These are phyloP conservation scores for Trypoxylus dichotomus DNA, from an alignment of 1,140 invertebrate genomes.

Conservation along the genomic window DNA sequence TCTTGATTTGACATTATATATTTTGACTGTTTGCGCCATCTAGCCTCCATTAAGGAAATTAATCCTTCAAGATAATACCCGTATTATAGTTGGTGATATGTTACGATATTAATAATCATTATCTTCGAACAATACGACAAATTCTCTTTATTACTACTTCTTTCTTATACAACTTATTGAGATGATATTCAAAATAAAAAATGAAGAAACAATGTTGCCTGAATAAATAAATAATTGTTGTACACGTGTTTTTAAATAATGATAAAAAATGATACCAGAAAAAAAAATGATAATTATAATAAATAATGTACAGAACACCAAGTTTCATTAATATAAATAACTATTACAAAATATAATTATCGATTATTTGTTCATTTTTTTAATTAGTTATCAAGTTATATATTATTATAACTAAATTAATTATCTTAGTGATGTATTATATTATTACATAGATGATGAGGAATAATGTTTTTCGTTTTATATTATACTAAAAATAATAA, in stretches of 20 bases:
- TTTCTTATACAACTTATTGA: constrained; percentile 14
- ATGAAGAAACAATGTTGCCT: constrained; percentile 28
- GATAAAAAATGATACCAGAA: constrained; percentile 13
- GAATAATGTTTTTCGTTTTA: constrained; percentile 19
- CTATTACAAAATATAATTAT: constrained; percentile 10
- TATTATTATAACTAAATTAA: constrained; percentile 21
- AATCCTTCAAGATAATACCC: no score
- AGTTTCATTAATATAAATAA: constrained; percentile 26
- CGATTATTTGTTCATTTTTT: neutral
- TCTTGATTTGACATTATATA: no score
- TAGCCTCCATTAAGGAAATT: no score
- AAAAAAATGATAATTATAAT: constrained; percentile 13
- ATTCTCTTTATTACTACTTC: neutral
- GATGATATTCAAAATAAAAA: constrained; percentile 17
- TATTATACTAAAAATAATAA: constrained; percentile 28
- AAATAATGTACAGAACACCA: constrained; percentile 30
- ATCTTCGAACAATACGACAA: neutral
- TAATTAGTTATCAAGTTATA: neutral
- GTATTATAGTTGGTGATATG: no score
- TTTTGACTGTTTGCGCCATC: no score
- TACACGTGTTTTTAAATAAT: constrained; percentile 25
- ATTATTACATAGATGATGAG: constrained; percentile 25
- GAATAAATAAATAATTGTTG: constrained; percentile 28
- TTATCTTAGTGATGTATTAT: constrained; percentile 7
- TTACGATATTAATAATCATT: neutral